Evolutionary conservation across 1,140 invertebrate species (phyloP).

Genomic region (Lasioglossum albipes): DNA sequence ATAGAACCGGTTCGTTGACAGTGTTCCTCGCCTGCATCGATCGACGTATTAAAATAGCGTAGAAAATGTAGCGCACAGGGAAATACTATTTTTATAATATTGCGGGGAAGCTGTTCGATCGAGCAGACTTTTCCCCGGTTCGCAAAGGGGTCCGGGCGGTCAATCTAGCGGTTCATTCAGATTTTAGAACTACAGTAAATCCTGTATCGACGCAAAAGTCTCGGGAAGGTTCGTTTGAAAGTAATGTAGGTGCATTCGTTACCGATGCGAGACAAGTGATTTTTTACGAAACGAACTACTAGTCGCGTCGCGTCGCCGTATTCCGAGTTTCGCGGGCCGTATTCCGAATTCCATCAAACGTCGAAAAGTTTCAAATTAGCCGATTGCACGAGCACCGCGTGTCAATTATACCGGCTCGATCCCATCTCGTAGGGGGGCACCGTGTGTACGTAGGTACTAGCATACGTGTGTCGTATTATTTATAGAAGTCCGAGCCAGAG

Average conservation of each 20-base stretch:
- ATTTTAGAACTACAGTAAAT: too few relatives aligned
- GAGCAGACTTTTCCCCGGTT: too few relatives aligned
- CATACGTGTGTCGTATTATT: constrained; percentile 58
- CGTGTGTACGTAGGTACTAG: neutral
- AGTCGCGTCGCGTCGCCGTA: too few relatives aligned
- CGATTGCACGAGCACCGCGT: constrained; percentile 13
- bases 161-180: too few relatives aligned
- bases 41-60: neutral
- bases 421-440: constrained; percentile 7
- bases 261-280: too few relatives aligned
- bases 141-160: too few relatives aligned
- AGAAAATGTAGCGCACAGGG: neutral
- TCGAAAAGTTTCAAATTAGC: neutral
- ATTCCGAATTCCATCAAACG: neutral
- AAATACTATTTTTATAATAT: neutral
- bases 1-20: too few relatives aligned
- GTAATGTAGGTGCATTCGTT: too few relatives aligned
- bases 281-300: too few relatives aligned
- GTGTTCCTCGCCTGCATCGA: neutral
- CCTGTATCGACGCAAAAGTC: too few relatives aligned
- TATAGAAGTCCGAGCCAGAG: constrained; percentile 54
- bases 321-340: neutral
- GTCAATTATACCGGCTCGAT: constrained; percentile 32
- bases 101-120: too few relatives aligned
- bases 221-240: too few relatives aligned